Evolutionary conservation across 2,888 invertebrate species (phyloP).

Genomic region (Hybos culiciformis): DNA sequence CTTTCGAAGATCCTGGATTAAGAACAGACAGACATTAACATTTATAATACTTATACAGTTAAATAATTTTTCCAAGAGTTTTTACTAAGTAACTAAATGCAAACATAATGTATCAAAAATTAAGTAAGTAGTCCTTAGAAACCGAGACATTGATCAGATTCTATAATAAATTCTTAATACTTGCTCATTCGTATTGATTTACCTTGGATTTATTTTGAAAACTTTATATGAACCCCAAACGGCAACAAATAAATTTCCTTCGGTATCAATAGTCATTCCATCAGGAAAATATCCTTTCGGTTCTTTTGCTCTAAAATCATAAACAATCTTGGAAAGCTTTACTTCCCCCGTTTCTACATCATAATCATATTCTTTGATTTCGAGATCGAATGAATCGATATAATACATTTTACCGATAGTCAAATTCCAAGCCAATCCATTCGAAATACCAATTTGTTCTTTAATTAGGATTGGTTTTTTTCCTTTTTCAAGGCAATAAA

Average conservation of each 20-base stretch:
- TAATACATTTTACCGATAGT: constrained; percentile 54
- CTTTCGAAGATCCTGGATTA: too few species aligned
- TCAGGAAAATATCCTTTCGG: constrained; percentile 42
- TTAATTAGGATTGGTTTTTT: constrained; percentile 21
- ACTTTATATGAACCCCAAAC: constrained; percentile 53
- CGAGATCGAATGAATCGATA: constrained; percentile 54
- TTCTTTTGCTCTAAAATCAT: constrained; percentile 41
- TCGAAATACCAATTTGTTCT: constrained; percentile 49
- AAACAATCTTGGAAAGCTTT: constrained; percentile 41
- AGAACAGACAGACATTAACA: too few species aligned
- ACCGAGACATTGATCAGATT: too few species aligned
- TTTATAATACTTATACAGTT: too few species aligned
- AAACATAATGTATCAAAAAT: too few species aligned
- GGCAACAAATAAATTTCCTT: constrained; percentile 66
- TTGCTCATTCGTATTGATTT: constrained; percentile 22
- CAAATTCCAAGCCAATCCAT: constrained; percentile 65
- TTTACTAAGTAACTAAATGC: too few species aligned
- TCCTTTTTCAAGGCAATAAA: constrained; percentile 26
- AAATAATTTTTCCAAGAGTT: too few species aligned
- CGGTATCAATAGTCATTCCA: constrained; percentile 66
- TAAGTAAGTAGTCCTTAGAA: too few species aligned
- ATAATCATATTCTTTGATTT: constrained; percentile 58
- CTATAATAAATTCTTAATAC: too few species aligned
- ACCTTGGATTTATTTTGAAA: constrained; percentile 32
- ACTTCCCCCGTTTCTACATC: constrained; percentile 50